Evolutionary conservation across 64 coral and sea anemone genomes (phyloP).

Genomic region (Montipora capricornis): DNA sequence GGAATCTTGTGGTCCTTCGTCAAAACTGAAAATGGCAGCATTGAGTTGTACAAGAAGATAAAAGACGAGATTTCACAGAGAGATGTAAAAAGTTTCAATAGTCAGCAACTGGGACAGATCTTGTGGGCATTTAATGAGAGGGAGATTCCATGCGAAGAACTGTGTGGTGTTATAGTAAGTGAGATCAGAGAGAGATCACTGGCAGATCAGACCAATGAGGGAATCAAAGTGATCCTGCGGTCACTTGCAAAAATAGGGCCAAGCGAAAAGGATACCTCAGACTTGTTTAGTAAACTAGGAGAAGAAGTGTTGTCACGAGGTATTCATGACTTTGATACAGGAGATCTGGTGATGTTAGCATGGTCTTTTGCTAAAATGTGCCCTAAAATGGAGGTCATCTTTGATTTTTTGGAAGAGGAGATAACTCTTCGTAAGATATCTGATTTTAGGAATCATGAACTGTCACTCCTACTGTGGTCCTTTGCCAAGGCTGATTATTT

Average conservation of each 20-base stretch:
- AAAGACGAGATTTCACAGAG: slow-evolving; percentile 34
- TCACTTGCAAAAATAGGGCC: background rate
- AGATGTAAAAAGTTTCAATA: slow-evolving; percentile 4
- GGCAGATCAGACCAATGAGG: background rate
- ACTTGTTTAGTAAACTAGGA: background rate
- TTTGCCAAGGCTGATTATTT: slow-evolving; percentile 14
- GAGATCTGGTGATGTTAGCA: slow-evolving; percentile 8
- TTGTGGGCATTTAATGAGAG: slow-evolving; percentile 31
- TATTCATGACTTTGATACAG: slow-evolving; percentile 35
- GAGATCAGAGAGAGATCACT: slow-evolving; percentile 1
- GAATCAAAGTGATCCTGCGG: background rate
- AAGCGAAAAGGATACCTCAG: background rate
- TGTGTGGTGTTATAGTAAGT: background rate
- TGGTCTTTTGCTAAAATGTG: slow-evolving; percentile 40
- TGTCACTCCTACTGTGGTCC: slow-evolving; percentile 26
- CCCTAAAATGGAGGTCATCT: background rate
- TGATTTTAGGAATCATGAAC: slow-evolving; percentile 18
- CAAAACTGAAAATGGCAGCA: slow-evolving; percentile 46
- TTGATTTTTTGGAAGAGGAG: slow-evolving; percentile 43
- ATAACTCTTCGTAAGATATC: background rate
- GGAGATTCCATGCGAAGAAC: background rate
- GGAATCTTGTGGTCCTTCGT: slow-evolving; percentile 30
- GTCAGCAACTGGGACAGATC: slow-evolving; percentile 8
- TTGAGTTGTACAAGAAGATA: slow-evolving; percentile 2
- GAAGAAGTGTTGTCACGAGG: slow-evolving; percentile 5